Evolutionary conservation across 2,797 vertebrate genomes (phyloP), one percentile per base, ranked within the genome.

Genomic region (Clarias platycephalus): DNA sequence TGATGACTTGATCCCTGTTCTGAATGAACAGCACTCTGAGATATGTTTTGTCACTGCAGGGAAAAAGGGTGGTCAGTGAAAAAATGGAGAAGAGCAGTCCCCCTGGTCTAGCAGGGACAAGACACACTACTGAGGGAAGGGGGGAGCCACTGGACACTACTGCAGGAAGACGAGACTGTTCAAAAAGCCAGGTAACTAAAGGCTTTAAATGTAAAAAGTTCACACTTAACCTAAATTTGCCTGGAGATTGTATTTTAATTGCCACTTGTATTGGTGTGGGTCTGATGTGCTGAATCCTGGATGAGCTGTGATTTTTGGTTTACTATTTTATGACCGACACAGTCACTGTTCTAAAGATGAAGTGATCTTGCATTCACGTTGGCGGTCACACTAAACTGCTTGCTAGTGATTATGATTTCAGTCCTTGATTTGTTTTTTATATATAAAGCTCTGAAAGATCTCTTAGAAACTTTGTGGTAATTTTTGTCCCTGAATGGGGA

Each of bases 11-110:
- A 57, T 9, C 72, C 16, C 12, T 71, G 37, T 75, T 55, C 53
- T 20, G 24, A 53, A 55, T 57, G n/a, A n/a, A n/a, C n/a, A n/a
- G 53, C 10, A n/a, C 79, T 28, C 75, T 40, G 37, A 40, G 18
- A 13, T 72, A 12, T 53, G 34, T 44, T 76, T 44, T 84, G 81
- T 88, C 62, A 86, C 82, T 88, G 82, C 91, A 99, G 97, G 97
- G 96, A 88, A 97, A 96, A 91, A 92, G 97, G 87, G 93, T 97
- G 0, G 97, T 98, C 86, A 97, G 96, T 2, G 97, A 97, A 93
- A 96, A 83, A 91, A 89, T 86, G 74, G 93, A 86, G 0, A 92
- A 0, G 92, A 94, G 83, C 2, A 91, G 86, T 79, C 88, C 90
- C 49, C 67, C 90, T 0, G 89, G 84, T 6, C 80, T 89, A 0